Evolutionary conservation across 2,888 invertebrate species (phyloP), one percentile per base, ranked within the genome.

Genomic region (Andrena camellia): DNA sequence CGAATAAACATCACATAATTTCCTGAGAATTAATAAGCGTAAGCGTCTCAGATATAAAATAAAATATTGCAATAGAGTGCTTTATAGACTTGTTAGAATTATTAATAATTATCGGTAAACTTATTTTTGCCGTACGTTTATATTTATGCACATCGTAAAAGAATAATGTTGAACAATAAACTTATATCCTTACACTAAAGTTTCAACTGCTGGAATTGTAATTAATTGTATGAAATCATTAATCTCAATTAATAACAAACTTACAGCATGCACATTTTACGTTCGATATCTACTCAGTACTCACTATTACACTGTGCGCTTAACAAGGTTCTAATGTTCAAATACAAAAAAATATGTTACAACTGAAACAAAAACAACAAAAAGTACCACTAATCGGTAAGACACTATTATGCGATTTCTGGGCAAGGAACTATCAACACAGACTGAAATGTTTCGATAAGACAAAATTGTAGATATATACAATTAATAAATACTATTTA

Each of bases 391-490:
- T 81, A 64, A 67, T 69, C 63, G 52, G 60, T 70, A 83, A 77
- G n/a, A 66, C 31, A 48, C 17, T 31, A 72, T 82, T 84, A 81
- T 78, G 72, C 75, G 54, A 63, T 29, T 35, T 59, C 50, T 54
- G n/a, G 54, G 10, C 17, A 75, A 81, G 68, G 57, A 78, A 75
- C 68, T 78, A 74, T 50, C 60, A 64, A 81, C 50, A 70, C 50
- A 75, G 66, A 57, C 62, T 73, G 60, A 52, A 72, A 68, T n/a
- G 29, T 78, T 67, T n/a, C 54, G 63, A 10, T 31, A 35, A 52
- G n/a, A 23, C 62, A 48, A n/a, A 35, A 67, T 48, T 70, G 42
- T 42, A 74, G 62, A 20, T 70, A 71, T 57, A 62, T 69, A 54
- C 23, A 64, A 68, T 35, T 42, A 60, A 76, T 10, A 13, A 67